Evolutionary conservation across 2,888 invertebrate species (phyloP).

Genomic region (Microctonus brassicae): DNA sequence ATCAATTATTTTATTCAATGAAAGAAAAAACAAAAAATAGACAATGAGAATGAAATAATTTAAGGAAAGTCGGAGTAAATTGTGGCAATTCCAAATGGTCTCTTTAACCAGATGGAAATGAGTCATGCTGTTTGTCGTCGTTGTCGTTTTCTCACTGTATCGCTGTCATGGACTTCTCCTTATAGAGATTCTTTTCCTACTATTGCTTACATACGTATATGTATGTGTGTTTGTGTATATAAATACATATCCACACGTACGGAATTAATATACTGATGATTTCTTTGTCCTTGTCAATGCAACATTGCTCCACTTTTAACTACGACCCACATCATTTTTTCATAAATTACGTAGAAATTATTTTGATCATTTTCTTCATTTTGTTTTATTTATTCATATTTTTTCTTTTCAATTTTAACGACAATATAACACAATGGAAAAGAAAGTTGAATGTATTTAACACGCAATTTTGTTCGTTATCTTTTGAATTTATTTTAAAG

Average conservation of each 20-base stretch:
- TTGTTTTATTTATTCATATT: not conserved
- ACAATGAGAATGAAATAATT: not conserved
- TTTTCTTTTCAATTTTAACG: not conserved
- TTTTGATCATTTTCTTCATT: not conserved
- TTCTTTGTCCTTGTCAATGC: slow-evolving; percentile 39
- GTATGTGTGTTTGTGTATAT: no score
- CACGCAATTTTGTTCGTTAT: not conserved
- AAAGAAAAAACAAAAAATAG: not conserved
- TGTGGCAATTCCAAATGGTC: not conserved
- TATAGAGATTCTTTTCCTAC: slow-evolving; percentile 44
- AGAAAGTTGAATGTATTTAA: slow-evolving; percentile 5
- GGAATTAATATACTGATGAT: slow-evolving; percentile 20
- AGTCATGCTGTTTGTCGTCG: slow-evolving; percentile 49
- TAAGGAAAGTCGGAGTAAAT: not conserved
- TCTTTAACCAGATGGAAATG: slow-evolving; percentile 47
- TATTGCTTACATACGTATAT: no score
- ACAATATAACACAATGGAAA: not conserved
- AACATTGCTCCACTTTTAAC: slow-evolving; percentile 21
- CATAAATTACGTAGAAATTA: slow-evolving; percentile 16
- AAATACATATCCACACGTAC: no score
- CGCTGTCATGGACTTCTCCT: slow-evolving; percentile 50
- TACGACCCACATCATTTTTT: slow-evolving; percentile 23
- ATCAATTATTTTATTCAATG: not conserved
- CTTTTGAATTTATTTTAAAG: not conserved
- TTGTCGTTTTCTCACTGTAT: slow-evolving; percentile 47